Conservation (phyloP, 2,797 vertebrate species). For the Loris lydekkerianus region DNA sequence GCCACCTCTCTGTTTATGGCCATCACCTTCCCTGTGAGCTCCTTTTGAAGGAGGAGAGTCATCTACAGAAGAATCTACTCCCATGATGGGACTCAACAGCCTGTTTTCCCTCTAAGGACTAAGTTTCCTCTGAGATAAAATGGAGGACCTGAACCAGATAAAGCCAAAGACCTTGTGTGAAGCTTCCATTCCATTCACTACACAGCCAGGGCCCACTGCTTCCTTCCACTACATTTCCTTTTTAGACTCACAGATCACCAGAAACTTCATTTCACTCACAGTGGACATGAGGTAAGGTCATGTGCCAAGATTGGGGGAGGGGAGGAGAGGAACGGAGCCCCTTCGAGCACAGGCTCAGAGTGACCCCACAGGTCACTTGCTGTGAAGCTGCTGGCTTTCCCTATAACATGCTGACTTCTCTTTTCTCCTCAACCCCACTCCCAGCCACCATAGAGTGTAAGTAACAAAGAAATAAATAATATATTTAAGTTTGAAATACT, state of each 20-base stretch:
- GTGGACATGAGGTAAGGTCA: not conserved
- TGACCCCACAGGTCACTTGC: not conserved
- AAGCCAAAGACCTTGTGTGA: conserved; percentile 24
- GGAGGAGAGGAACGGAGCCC: not conserved
- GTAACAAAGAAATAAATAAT: not conserved
- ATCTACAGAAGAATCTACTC: not conserved
- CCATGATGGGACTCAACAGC: not conserved
- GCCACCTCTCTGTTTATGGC: not conserved
- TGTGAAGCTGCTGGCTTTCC: not conserved
- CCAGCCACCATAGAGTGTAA: not conserved
- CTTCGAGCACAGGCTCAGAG: not conserved
- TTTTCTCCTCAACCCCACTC: not conserved
- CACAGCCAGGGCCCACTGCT: not conserved
- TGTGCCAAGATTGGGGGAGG: not conserved
- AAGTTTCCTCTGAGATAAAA: conserved; percentile 21
- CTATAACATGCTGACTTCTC: not conserved
- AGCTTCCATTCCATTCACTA: not conserved
- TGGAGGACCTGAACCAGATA: not conserved
- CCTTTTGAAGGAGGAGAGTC: not conserved
- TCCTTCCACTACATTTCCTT: not conserved
- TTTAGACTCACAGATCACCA: not conserved
- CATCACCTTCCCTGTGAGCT: not conserved
- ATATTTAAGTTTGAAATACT: not conserved
- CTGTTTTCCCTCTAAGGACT: not conserved
- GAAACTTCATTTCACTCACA: not conserved